Percentiles rank a stretch among this genome's conserved stretches.
phyloP scores from a whole-genome alignment of 2,797 vertebrate species.

The Pipistrellus nathusii region DNA sequence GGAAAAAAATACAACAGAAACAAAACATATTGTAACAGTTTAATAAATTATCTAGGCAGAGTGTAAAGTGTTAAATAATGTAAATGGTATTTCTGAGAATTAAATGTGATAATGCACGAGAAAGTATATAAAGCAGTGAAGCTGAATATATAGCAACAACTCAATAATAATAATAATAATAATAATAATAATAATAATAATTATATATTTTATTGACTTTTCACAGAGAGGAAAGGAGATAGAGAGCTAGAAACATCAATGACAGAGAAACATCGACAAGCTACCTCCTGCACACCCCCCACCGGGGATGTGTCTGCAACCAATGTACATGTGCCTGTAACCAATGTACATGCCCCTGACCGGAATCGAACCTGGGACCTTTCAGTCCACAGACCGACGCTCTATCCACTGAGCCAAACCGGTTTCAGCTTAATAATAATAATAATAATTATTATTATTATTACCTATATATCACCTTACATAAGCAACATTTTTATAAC shows the following conservation, averaged over 20 bases:
- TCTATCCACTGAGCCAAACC: too few relatives aligned
- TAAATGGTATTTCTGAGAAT: background rate
- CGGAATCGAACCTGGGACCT: too few relatives aligned
- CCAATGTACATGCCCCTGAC: too few relatives aligned
- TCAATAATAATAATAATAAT: background rate
- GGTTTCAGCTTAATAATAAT: background rate
- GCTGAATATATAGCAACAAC: background rate
- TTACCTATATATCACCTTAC: background rate
- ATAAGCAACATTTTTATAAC: background rate
- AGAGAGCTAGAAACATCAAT: too few relatives aligned
- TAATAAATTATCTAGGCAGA: constrained; percentile 3
- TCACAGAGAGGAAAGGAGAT: too few relatives aligned
- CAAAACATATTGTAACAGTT: background rate
- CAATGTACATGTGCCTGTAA: too few relatives aligned
- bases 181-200: too few relatives aligned
- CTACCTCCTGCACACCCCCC: too few relatives aligned
- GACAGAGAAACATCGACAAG: too few relatives aligned
- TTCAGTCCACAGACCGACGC: too few relatives aligned
- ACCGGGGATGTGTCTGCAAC: too few relatives aligned
- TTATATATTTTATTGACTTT: too few relatives aligned
- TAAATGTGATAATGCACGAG: background rate
- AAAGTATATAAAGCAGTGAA: constrained; percentile 4
- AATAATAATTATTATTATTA: background rate
- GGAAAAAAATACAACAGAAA: background rate
- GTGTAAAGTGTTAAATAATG: background rate